Evolutionary conservation across 2,113 vertebrate species (phyloP), one percentile per base, ranked within the genome.

Genomic region (Recurvirostra avosetta): DNA sequence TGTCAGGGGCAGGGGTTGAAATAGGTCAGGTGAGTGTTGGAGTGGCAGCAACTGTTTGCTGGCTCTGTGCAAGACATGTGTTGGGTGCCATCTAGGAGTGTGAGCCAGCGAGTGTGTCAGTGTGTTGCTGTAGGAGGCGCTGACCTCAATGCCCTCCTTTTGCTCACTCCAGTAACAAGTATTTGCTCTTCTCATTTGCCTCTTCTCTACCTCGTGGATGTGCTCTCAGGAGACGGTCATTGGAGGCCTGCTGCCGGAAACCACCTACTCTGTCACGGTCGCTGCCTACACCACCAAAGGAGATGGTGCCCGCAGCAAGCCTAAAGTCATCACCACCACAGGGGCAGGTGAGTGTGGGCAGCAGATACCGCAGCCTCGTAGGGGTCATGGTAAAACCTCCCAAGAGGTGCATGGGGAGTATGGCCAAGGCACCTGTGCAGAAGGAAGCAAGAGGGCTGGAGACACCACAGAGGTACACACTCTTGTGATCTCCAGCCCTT

Each of bases 221-320:
- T 0, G 0, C 78, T 86, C 92, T 83, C 97, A 99, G 99, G 99
- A 99, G 93, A 98, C 98, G 22, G 93, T 98, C 71, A 98, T 99
- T 83, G 98, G 98, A 15, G 98, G 99, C 79, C 98, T 99, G 84
- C 98, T 99, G 52, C 98, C 99, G 1, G 99, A 99, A 97, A 99
- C 99, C 12, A 99, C 98, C 82, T 99, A 99, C 97, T 99, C 99
- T 0, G 86, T 99, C 83, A 99, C 99, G 5, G 98, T 99, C 2
- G 99, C 99, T 23, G 99, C 99, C 3, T 99, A 99, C 55, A 99
- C 99, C 86, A 99, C 99, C 88, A 99, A 99, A 80, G 99, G 99
- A 26, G 99, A 99, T 20, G 99, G 99, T 73, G 99, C 99, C 78
- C 99, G 98, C 84, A 99, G 99, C 98, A 99, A 99, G 85, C 98